Percentiles rank a stretch among this genome's conserved stretches.
Evolutionary conservation across 1,140 invertebrate species (phyloP).

Genomic region (Drosophila prosaltans): DNA sequence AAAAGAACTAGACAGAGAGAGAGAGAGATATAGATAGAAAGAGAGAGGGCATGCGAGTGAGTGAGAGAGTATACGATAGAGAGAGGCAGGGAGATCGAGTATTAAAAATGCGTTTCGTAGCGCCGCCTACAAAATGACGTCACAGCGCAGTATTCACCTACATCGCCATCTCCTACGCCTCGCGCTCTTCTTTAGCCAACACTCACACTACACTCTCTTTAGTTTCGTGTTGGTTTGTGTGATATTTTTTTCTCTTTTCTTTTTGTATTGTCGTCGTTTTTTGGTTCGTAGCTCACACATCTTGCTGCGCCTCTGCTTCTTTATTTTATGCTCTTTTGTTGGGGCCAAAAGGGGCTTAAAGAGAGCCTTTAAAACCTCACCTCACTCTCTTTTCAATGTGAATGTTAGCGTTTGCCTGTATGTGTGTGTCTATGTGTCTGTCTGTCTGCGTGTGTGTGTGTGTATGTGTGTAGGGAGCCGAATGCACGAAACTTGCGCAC

Average conservation of each 20-base stretch:
- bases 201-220: conserved; percentile 4
- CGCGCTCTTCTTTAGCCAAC: conserved; percentile 19
- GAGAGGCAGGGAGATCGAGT: conserved; percentile 38
- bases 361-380: conserved; percentile 3
- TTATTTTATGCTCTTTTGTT: conserved; percentile 13
- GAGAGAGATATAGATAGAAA: conserved; percentile 1
- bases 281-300: conserved; percentile 8
- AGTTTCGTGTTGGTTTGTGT: conserved; percentile 37
- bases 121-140: conserved; percentile 74
- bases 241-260: conserved; percentile 32
- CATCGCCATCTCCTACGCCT: conserved; percentile 58
- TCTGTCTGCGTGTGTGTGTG: conserved; percentile 23
- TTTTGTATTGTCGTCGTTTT: neutral
- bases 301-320: conserved; percentile 10
- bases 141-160: conserved; percentile 52
- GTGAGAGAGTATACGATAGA: neutral
- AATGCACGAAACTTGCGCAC: conserved; percentile 56
- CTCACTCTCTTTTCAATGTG: conserved; percentile 5
- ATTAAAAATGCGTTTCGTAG: conserved; percentile 78
- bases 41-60: neutral
- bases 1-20: neutral
- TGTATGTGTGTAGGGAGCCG: conserved; percentile 47
- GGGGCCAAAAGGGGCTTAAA: conserved; percentile 18
- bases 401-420: neutral
- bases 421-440: neutral